These are phyloP conservation scores for Micromussa lordhowensis DNA, from an alignment of 92 coral and sea anemone genomes.

Conservation along the genomic window DNA sequence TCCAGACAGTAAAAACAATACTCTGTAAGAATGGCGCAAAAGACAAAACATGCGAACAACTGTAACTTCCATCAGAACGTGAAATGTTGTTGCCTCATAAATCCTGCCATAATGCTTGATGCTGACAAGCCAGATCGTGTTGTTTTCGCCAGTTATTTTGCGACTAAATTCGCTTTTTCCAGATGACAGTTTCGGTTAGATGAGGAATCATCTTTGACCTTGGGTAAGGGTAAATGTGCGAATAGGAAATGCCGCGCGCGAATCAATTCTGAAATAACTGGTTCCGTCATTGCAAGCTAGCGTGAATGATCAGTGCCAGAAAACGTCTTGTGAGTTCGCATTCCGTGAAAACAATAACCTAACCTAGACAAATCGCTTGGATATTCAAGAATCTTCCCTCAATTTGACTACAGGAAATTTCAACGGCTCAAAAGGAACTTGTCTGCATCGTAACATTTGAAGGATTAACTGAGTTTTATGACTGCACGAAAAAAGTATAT, in stretches of 20 bases:
- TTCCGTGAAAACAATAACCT: background rate
- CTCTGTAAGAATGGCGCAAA: background rate
- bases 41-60: background rate
- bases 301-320: background rate
- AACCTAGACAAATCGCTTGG: background rate
- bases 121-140: background rate
- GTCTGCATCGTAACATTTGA: background rate
- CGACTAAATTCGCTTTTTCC: background rate
- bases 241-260: background rate
- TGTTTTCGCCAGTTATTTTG: background rate
- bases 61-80: constrained; percentile 11
- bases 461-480: background rate
- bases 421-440: background rate
- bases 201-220: constrained; percentile 2
- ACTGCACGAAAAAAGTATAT: background rate
- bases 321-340: constrained; percentile 7
- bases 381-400: background rate
- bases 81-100: background rate
- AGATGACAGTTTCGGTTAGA: constrained; percentile 1
- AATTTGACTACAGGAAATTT: constrained; percentile 11
- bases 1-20: background rate
- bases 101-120: background rate
- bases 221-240: background rate
- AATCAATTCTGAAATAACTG: background rate
- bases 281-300: background rate